phyloP scores from a whole-genome alignment of 2,113 vertebrate genomes.

The Gymnogyps californianus region DNA sequence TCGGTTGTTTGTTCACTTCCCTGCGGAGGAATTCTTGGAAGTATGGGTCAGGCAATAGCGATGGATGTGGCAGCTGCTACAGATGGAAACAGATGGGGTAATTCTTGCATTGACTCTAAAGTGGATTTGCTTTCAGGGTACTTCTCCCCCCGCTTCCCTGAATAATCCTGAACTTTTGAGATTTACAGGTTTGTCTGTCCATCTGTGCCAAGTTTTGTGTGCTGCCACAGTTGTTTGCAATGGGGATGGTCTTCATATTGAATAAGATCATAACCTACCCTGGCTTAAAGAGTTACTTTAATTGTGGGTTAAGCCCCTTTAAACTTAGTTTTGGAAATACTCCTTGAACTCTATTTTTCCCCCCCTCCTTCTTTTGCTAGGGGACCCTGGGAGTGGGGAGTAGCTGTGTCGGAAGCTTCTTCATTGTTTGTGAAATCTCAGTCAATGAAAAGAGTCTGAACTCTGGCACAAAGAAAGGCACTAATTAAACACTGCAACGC shows the following conservation, averaged over 20 bases:
- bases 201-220: neutral
- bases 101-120: neutral
- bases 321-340: neutral
- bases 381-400: neutral
- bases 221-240: neutral
- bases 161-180: neutral
- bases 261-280: neutral
- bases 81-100: neutral
- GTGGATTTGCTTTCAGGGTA: neutral
- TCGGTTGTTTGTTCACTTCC: fast-evolving
- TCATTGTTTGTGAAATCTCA: neutral
- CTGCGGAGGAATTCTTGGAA: neutral
- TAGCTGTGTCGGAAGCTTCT: neutral
- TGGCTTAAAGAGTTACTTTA: neutral
- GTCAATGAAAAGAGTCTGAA: neutral
- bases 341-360: neutral
- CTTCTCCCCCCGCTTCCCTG: neutral
- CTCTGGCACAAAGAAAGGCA: neutral
- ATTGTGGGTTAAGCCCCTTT: neutral
- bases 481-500: neutral
- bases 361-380: neutral
- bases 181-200: neutral
- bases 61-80: neutral
- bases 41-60: fast-evolving
- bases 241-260: neutral